Conservation (phyloP, 2,888 invertebrate species). For the Crocallis elinguaria region DNA sequence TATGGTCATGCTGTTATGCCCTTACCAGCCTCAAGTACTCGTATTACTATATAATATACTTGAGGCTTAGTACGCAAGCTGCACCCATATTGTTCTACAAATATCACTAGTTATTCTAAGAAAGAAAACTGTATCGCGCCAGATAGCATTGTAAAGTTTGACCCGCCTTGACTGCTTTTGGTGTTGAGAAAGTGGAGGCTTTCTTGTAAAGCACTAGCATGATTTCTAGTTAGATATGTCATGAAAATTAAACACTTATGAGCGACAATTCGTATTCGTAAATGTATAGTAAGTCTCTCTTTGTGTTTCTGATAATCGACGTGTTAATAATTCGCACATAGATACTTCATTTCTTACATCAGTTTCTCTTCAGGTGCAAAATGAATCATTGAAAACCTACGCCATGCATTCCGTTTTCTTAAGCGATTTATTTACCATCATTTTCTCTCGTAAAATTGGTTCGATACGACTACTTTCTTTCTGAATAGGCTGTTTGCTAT, state of each 20-base stretch:
- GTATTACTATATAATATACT: too few species aligned
- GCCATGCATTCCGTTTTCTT: slow-evolving; percentile 17
- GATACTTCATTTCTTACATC: not conserved
- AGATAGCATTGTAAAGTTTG: slow-evolving; percentile 10
- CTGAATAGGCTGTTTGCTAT: slow-evolving; percentile 31
- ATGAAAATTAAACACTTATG: not conserved
- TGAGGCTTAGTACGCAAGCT: not conserved
- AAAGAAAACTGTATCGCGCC: slow-evolving; percentile 22
- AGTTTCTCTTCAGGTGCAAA: slow-evolving; percentile 6
- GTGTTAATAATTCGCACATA: too few species aligned
- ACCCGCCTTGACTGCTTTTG: slow-evolving; percentile 16
- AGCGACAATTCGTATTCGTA: not conserved
- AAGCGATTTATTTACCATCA: slow-evolving; percentile 47
- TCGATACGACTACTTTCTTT: slow-evolving; percentile 50
- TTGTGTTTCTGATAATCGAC: too few species aligned
- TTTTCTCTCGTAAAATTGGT: slow-evolving; percentile 52
- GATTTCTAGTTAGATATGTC: not conserved
- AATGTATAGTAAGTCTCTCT: too few species aligned
- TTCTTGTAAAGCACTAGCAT: not conserved
- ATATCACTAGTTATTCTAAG: slow-evolving; percentile 20
- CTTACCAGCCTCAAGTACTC: too few species aligned
- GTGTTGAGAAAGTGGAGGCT: slow-evolving; percentile 23
- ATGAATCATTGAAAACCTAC: slow-evolving; percentile 1
- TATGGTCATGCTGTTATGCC: slow-evolving; percentile 1
- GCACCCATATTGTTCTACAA: slow-evolving; percentile 20